Evolutionary conservation across 2,113 vertebrate genomes (phyloP).

Genomic region (Ascaphus truei): DNA sequence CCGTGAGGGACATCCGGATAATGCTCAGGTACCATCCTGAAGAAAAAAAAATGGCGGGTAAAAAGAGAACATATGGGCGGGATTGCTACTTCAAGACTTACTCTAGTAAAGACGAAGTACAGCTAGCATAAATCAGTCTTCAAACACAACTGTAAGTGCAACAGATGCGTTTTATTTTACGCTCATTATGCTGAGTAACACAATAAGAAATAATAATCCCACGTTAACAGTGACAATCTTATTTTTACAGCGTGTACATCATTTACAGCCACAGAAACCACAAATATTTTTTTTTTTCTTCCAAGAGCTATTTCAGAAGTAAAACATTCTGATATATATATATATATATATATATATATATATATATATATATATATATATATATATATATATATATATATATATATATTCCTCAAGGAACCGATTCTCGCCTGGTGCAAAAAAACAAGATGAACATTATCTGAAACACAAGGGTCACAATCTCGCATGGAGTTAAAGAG

Average conservation of each 20-base stretch:
- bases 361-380: conserved; percentile 74
- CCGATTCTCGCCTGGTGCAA: conserved; percentile 77
- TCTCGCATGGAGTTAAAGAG: conserved; percentile 64
- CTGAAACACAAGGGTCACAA: conserved; percentile 71
- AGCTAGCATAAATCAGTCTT: too few species aligned
- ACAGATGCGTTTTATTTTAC: conserved; percentile 79
- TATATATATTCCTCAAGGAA: conserved; percentile 71
- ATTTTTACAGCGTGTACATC: conserved; percentile 80
- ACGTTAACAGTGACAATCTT: conserved; percentile 75
- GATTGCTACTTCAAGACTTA: too few species aligned
- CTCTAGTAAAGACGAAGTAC: too few species aligned
- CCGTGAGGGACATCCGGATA: too few species aligned
- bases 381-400: conserved; percentile 73
- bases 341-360: conserved; percentile 74
- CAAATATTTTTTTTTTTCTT: conserved; percentile 44
- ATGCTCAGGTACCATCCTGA: too few species aligned
- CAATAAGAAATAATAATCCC: conserved; percentile 76
- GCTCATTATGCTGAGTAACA: conserved; percentile 73
- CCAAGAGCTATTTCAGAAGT: conserved; percentile 67
- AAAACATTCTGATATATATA: conserved; percentile 65
- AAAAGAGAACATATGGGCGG: too few species aligned
- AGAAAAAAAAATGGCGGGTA: too few species aligned
- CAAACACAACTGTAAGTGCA: too few species aligned
- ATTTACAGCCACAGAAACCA: conserved; percentile 79
- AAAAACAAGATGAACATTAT: conserved; percentile 65